A percentile compares a stretch with the other conserved stretches of the same genome.
These are phyloP conservation scores for Luperina testacea DNA, from an alignment of 2,888 invertebrate genomes.

Conservation along the genomic window DNA sequence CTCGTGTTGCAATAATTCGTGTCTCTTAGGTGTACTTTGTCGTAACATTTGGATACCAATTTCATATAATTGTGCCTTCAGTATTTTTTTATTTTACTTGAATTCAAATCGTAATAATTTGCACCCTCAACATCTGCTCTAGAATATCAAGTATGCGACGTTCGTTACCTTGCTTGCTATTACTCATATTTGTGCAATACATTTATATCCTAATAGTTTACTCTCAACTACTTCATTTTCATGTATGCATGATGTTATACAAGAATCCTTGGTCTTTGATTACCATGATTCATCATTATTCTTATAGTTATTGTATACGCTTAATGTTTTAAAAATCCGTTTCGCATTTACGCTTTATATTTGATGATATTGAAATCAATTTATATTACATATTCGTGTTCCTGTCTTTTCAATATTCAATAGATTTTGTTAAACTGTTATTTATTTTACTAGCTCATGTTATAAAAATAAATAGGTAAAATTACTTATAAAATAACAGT, in stretches of 20 bases:
- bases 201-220: neutral
- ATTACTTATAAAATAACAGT: neutral
- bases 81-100: neutral
- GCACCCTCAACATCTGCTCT: neutral
- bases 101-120: neutral
- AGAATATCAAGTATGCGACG: neutral
- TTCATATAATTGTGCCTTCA: neutral
- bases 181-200: conserved; percentile 39
- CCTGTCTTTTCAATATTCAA: neutral
- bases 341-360: neutral
- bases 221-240: neutral
- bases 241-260: conserved; percentile 11
- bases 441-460: neutral
- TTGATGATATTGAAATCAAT: neutral
- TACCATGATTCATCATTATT: conserved; percentile 9
- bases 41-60: neutral
- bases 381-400: neutral
- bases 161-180: conserved; percentile 38
- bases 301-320: neutral
- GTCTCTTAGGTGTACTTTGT: neutral
- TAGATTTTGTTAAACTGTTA: no score
- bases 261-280: conserved; percentile 6
- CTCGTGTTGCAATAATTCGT: neutral
- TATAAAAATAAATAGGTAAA: neutral
- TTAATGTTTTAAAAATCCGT: neutral